Conservation (phyloP, 2,113 vertebrate genomes). For the Aythya baeri region DNA sequence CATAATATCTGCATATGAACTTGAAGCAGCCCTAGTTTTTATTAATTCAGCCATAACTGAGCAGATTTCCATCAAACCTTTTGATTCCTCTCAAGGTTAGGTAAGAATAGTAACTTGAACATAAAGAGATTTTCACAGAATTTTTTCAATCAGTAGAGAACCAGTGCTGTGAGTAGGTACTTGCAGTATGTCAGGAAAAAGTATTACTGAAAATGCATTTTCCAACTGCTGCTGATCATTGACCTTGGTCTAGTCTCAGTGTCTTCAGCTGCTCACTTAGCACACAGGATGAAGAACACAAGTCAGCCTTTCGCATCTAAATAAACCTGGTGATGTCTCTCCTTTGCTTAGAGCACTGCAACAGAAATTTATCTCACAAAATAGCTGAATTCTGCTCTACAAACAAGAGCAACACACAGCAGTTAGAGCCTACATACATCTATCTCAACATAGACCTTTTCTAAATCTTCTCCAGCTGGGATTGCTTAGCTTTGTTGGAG, state of each 20-base stretch:
- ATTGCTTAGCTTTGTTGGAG: neutral
- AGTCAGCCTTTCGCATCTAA: neutral
- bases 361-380: neutral
- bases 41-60: neutral
- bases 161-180: neutral
- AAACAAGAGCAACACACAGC: neutral
- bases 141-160: neutral
- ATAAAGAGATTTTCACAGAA: too few species aligned
- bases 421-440: neutral
- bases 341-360: neutral
- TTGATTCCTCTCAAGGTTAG: neutral
- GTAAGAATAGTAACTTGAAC: neutral
- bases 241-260: neutral
- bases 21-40: neutral
- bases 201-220: neutral
- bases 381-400: neutral
- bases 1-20: neutral
- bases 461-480: constrained; percentile 14
- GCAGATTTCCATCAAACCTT: neutral
- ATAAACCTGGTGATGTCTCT: neutral
- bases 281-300: neutral
- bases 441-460: neutral
- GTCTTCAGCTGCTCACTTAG: neutral
- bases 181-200: too few species aligned
- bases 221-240: neutral